Evolutionary conservation across 2,888 invertebrate genomes (phyloP).

Genomic region (Plebejus melissa): DNA sequence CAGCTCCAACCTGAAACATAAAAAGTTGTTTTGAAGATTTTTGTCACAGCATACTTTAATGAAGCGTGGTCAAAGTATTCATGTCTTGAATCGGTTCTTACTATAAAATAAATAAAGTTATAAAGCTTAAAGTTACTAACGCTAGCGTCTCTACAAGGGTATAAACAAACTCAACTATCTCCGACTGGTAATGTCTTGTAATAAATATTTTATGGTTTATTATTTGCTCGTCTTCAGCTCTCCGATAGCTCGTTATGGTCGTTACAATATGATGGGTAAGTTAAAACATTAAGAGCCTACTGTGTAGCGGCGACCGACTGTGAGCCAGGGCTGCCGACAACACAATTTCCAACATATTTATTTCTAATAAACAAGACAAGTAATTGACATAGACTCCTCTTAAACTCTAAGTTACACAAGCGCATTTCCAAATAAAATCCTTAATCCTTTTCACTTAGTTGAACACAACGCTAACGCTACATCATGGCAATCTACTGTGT

Average conservation of each 20-base stretch:
- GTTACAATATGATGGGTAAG: conserved; percentile 20
- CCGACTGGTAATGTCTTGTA: conserved; percentile 19
- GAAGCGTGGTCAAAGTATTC: neutral
- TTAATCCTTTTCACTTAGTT: too few species aligned
- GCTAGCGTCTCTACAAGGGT: conserved; percentile 8
- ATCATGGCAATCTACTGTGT: too few species aligned
- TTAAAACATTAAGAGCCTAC: conserved; percentile 26
- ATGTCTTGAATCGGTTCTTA: neutral
- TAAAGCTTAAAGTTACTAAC: conserved; percentile 6
- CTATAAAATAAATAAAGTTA: conserved; percentile 8
- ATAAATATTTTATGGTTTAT: conserved; percentile 23
- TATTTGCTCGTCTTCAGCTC: conserved; percentile 14
- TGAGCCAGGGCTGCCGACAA: conserved; percentile 21
- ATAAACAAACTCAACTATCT: conserved; percentile 10
- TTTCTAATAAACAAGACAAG: neutral
- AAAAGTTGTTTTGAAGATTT: too few species aligned
- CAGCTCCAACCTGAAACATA: neutral
- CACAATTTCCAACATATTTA: neutral
- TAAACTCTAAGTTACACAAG: too few species aligned
- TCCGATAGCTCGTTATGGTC: conserved; percentile 9
- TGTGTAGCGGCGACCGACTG: conserved; percentile 32
- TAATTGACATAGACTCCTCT: neutral
- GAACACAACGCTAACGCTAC: too few species aligned
- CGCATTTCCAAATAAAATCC: too few species aligned
- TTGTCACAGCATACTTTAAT: too few species aligned